Conservation (phyloP, 2,888 invertebrate species). For the Dexiosoma caninum region DNA sequence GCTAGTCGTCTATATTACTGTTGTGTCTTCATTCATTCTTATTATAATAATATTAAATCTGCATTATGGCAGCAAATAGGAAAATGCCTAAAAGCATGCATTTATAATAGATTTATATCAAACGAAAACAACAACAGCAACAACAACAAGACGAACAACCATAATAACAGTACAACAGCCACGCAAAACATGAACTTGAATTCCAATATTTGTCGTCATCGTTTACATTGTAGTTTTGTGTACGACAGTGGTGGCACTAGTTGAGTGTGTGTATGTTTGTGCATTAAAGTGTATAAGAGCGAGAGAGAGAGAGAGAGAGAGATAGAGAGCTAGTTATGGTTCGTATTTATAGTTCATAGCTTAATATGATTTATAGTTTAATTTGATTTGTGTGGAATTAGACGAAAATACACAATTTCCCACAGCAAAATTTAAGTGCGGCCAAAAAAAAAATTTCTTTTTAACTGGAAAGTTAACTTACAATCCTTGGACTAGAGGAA, state of each 20-base stretch:
- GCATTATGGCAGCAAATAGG: constrained; percentile 52
- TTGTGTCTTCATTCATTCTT: background rate
- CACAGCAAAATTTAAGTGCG: background rate
- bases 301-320: too few relatives aligned
- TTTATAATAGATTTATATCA: constrained; percentile 44
- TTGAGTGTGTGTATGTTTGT: background rate
- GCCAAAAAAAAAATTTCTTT: background rate
- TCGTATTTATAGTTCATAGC: background rate
- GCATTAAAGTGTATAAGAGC: background rate
- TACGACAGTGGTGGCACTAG: background rate
- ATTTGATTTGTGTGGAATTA: constrained; percentile 48
- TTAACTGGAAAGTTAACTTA: background rate
- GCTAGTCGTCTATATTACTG: background rate
- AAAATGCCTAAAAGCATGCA: constrained; percentile 50
- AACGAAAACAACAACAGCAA: constrained; percentile 1
- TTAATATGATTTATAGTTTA: constrained; percentile 26
- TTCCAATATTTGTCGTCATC: constrained; percentile 25
- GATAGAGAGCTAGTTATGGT: background rate
- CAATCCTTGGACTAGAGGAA: too few relatives aligned
- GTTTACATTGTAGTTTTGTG: background rate
- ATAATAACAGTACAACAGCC: background rate
- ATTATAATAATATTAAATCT: constrained; percentile 61
- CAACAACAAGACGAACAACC: background rate
- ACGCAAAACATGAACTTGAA: constrained; percentile 59
- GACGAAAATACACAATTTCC: background rate